Base-by-base conservation (phyloP, 2,113 vertebrate species). In the Notothenia rossii region DNA sequence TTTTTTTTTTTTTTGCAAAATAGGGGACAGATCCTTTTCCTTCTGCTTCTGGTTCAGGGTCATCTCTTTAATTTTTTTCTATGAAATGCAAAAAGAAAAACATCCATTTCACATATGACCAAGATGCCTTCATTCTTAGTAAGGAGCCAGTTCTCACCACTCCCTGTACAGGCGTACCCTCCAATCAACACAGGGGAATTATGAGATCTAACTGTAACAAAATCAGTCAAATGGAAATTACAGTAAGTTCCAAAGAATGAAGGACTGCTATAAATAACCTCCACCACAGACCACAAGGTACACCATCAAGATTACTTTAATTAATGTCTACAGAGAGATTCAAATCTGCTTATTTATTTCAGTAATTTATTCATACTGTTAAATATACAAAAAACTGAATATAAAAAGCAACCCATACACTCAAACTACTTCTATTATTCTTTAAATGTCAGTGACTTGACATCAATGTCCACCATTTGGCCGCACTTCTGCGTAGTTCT, bases 401-500 rank as follows among this genome's bases (percentile, higher is more conserved):
- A 72, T 5, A 59, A 6, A 69, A 59, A 48, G 15, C 17, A 33
- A 7, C 45, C 56, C 25, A 61, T 20, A 15, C 14, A 14, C 17
- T 8, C 29, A 40, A 12, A 11, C 36, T n/a, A 12, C 14, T 1
- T n/a, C 22, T 54, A 11, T 53, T 29, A 40, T 66, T 17, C 40
- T 36, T 14, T 69, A 48, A 7, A 63, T 12, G 67, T 61, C 20
- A 55, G 48, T 43, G 17, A 43, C 10, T 53, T 58, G 13, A 71
- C 7, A 51, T 89, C 59, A 83, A 0, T 77, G 17, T 79, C 84
- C 88, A 60, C 59, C 72, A 70, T 90, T 91, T 7, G 75, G 88
- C 15, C 86, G 68, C 6, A 90, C 86, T 43, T 90, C 75, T 49
- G 2, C 43, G 15, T 91, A 81, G 36, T 88, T 72, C 69, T 87